Evolutionary conservation across 2,888 invertebrate genomes (phyloP), one percentile per base, ranked within the genome.

Genomic region (Ectropis crepuscularia): DNA sequence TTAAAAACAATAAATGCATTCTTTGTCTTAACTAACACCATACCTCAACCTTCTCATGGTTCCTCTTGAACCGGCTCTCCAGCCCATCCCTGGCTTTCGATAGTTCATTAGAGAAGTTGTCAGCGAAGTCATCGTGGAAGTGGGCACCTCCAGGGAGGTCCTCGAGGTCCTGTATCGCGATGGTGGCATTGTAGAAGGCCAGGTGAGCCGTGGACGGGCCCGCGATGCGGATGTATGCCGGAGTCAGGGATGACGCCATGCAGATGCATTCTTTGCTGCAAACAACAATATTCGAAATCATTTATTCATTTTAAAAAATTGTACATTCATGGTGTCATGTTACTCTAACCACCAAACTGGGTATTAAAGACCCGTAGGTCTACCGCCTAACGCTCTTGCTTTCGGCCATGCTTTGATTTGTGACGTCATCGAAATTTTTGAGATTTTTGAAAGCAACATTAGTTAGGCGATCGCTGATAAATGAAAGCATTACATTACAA

Each of bases 221-320:
- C 12, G 95, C 95, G 49, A 97, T 93, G 57, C 96, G 94, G 4
- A 97, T 84, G 82, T 95, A 96, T 0, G 96, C 95, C 0, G 97
- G 97, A 0, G 95, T 90, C 12, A 97, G 83, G 2, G 95, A 93
- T 39, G 94, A 93, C 0, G 95, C 95, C 94, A 97, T 94, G 66
- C 94, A 94, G 37, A 94, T 83, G 54, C 95, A 93, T 61, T 94
- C 92, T 79, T 94, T 93, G 57, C 94, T 94, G 82, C 59, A 87
- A 64, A 37, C 11, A 46, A 28, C 28, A 57, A n/a, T 11, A 43
- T 10, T 10, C 6, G 7, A 43, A 43, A 43, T n/a, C 43, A 5
- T 28, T 28, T 28, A 28, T n/a, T n/a, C n/a, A n/a, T n/a, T n/a
- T n/a, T n/a, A n/a, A n/a, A n/a, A n/a, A n/a, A n/a, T n/a, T n/a